Evolutionary conservation across 2,888 invertebrate genomes (phyloP), one percentile per base, ranked within the genome.

Genomic region (Thereva unica): DNA sequence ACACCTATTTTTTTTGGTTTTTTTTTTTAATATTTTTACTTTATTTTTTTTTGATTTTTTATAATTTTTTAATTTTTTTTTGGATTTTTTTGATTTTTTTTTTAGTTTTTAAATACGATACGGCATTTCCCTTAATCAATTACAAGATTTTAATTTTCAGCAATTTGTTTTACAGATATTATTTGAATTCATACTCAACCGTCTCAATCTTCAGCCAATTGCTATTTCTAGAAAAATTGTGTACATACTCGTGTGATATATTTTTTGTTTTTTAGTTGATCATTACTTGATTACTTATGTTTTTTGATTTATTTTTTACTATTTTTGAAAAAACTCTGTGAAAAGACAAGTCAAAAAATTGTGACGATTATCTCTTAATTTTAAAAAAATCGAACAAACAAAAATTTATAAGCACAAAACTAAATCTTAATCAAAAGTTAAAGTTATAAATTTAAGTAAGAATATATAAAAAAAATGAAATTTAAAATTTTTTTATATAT

Each of bases 51-150:
- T 35, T 56, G 23, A 64, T 64, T 67, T 70, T 70, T 68, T 67
- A 44, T 54, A 49, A 61, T 66, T 68, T 69, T 70, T 70, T 67
- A 64, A 50, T 67, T 68, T 67, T 69, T 67, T 50, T 64, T n/a
- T n/a, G n/a, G n/a, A n/a, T n/a, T n/a, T n/a, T 66, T 69, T 65
- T 54, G 54, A 61, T 68, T 69, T 69, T 70, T 66, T 66, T 54
- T 57, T 57, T 66, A 68, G 57, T 66, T 68, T 70, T 68, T 70
- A 72, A 67, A 63, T 70, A 70, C 66, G 66, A 68, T 69, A 71
- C 40, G 66, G 68, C 66, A 69, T 72, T 73, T 72, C 75, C 68
- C 66, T 49, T 66, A 66, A 67, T 50, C 55, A 64, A 69, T 66
- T 66, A 67, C 68, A 61, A 61, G 9, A 23, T 23, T 23, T 23